Evolutionary conservation across 2,113 vertebrate species (phyloP), one percentile per base, ranked within the genome.

Genomic region (Xenopus tropicalis): DNA sequence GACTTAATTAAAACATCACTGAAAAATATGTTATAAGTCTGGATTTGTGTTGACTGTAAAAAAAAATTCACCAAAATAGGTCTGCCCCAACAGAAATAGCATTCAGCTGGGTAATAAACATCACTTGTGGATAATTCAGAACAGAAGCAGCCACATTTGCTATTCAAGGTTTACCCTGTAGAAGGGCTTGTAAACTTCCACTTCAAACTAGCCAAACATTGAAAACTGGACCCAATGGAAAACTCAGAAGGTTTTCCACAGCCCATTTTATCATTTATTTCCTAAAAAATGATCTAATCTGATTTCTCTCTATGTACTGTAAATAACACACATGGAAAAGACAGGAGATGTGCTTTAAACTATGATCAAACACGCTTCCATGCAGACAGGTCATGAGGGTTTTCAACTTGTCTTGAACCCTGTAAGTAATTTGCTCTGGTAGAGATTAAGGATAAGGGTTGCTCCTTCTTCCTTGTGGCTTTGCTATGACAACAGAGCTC

Each of bases 101-200:
- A 54, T 61, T 37, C 23, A 22, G 42, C 66, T 10, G 17, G 66
- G 51, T 74, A 69, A 74, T 74, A 74, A 74, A 74, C 69, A 54
- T 62, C 72, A 69, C 66, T 74, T 74, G 72, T 61, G 42, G 56
- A 24, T 69, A 61, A 68, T 74, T 68, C 44, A 59, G 57, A 68
- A 68, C 65, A 68, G 65, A 74, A 74, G 51, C 64, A 74, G 63
- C 66, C 63, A 61, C 43, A 46, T 59, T 62, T 54, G 72, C 61
- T 66, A 62, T 61, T 14, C 24, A 19, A 67, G n/a, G 72, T 51
- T 37, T 58, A 59, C 65, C 72, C 65, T 67, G 43, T 43, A 74
- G 71, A 63, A 61, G 17, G n/a, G 46, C 42, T 59, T 59, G 67
- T 58, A 73, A 65, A 65, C 61, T 54, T 24, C 22, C 13, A 52